phyloP scores from a whole-genome alignment of 2,888 invertebrate genomes.

The Dynastes maya region DNA sequence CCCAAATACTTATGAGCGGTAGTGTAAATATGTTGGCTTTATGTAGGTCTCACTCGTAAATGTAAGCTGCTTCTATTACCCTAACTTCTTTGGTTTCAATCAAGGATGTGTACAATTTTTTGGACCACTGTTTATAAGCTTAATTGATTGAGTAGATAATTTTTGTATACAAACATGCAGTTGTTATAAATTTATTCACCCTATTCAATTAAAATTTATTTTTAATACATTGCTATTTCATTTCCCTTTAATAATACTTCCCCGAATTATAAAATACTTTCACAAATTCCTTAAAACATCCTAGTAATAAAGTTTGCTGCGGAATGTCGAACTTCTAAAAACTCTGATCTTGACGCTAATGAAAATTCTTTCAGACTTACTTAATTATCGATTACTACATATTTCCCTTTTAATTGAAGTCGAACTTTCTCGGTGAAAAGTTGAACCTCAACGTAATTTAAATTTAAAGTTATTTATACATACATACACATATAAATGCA shows the following conservation, averaged over 20 bases:
- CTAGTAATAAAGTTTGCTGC: constrained; percentile 17
- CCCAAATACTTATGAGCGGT: no score
- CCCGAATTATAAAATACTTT: constrained; percentile 14
- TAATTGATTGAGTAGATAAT: no score
- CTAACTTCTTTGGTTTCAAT: no score
- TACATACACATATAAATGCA: not conserved
- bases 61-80: no score
- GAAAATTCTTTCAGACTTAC: constrained; percentile 35
- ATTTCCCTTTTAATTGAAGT: no score
- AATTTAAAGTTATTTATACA: not conserved
- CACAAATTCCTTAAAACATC: constrained; percentile 17
- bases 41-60: no score
- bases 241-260: not conserved
- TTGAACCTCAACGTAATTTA: not conserved
- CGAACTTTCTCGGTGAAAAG: not conserved
- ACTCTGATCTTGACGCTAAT: not conserved
- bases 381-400: constrained; percentile 14
- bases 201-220: no score
- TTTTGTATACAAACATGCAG: no score
- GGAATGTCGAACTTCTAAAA: constrained; percentile 22
- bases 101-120: no score
- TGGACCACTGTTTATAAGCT: no score
- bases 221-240: not conserved
- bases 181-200: no score
- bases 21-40: no score